Evolutionary conservation across 2,888 invertebrate genomes (phyloP), one percentile per base, ranked within the genome.

Genomic region (Fabriciana adippe): DNA sequence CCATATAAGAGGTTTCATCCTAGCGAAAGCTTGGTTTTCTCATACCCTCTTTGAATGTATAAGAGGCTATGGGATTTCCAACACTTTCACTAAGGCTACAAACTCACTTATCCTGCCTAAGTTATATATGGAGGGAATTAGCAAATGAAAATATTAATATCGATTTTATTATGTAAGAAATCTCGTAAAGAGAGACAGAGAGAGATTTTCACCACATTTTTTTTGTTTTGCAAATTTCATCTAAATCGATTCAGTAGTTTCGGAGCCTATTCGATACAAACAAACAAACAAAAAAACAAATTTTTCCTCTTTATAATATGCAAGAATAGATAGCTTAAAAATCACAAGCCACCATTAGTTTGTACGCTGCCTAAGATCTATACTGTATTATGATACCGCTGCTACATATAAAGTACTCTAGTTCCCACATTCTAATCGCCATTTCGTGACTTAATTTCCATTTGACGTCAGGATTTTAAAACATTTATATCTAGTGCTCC

Each of bases 361-460:
- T 59, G 59, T 31, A 48, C 15, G 26, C 13, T 26, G 48, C 59
- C 59, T 59, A 48, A 59, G 15, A 16, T 31, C 6, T 55, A 31
- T 5, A 26, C n/a, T 2, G 26, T 48, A 47, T 45, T 21, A 59
- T n/a, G 6, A n/a, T 59, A 48, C 69, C 61, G 14, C 41, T 61
- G 16, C 18, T 54, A 70, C 64, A 67, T 70, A 64, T 61, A 67
- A 70, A 70, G 60, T 67, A 64, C 60, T 35, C 61, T 13, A 61
- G 51, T 71, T 71, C 71, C 45, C 71, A 71, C 71, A 71, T 66
- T 66, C 66, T 69, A 64, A 71, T 61, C 64, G 55, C 54, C 54
- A 45, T 16, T 45, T 59, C 57, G 54, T 60, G 63, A 64, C 56
- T 56, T 16, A 13, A 54, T 69, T 48, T 56, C 18, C 54, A 61